Conservation (phyloP, 2,888 invertebrate species). For the Nephrotoma appendiculata region DNA sequence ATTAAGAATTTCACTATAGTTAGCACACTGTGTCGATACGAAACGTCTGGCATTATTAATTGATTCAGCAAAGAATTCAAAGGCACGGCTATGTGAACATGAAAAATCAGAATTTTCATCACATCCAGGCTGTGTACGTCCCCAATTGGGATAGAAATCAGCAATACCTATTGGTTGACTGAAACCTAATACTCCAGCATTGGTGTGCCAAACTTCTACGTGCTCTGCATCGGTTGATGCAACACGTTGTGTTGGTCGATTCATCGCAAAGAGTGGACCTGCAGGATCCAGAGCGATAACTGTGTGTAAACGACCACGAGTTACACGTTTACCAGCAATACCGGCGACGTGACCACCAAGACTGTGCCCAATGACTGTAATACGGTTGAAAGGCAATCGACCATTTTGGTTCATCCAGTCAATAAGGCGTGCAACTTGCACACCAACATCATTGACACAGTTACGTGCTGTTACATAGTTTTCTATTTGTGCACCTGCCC, state of each 20-base stretch:
- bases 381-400: slow-evolving; percentile 32
- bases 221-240: slow-evolving; percentile 22
- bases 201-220: slow-evolving; percentile 27
- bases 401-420: slow-evolving; percentile 33
- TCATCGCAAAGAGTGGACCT: slow-evolving; percentile 17
- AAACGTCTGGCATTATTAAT: slow-evolving; percentile 22
- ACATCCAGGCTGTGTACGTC: slow-evolving; percentile 39
- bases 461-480: slow-evolving; percentile 42
- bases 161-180: slow-evolving; percentile 28
- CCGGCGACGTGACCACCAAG: slow-evolving; percentile 43
- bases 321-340: slow-evolving; percentile 39
- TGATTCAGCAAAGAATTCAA: slow-evolving; percentile 33
- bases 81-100: slow-evolving; percentile 34
- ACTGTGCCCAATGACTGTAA: slow-evolving; percentile 41
- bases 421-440: slow-evolving; percentile 20
- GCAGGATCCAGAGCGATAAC: slow-evolving; percentile 31
- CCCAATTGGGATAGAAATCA: slow-evolving; percentile 38
- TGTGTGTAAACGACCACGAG: slow-evolving; percentile 36
- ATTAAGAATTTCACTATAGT: slow-evolving; percentile 18
- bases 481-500: slow-evolving; percentile 35
- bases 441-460: slow-evolving; percentile 18
- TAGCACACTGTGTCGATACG: slow-evolving; percentile 19
- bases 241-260: slow-evolving; percentile 18
- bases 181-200: slow-evolving; percentile 24
- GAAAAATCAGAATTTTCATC: slow-evolving; percentile 26